Percentiles rank a stretch among this genome's conserved stretches.
Evolutionary conservation across 2,797 vertebrate species (phyloP).

Genomic region (Benthosema pterotum): DNA sequence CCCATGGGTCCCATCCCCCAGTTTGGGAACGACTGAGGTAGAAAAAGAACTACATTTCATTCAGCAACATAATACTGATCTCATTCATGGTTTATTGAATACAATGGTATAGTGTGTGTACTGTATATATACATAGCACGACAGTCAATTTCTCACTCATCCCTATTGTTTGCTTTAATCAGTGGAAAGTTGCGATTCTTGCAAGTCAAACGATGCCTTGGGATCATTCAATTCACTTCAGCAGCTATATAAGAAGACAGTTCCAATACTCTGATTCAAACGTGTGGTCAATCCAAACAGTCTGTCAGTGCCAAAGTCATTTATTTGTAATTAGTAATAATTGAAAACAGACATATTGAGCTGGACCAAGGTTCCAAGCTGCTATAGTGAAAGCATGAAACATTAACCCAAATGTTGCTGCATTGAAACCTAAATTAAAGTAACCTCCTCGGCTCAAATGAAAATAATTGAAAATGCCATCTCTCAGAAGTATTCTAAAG

Average conservation of each 20-base stretch:
- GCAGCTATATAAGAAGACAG: conserved; percentile 38
- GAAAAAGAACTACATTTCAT: background rate
- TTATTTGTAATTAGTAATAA: conserved; percentile 40
- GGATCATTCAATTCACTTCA: conserved; percentile 41
- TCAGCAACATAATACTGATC: background rate
- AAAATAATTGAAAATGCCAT: too few relatives aligned
- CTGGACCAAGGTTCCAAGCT: conserved; percentile 28
- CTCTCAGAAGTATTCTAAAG: background rate
- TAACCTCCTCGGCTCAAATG: too few relatives aligned
- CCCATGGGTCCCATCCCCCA: too few relatives aligned
- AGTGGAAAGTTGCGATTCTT: conserved; percentile 33
- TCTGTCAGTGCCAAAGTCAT: conserved; percentile 45
- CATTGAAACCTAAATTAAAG: too few relatives aligned
- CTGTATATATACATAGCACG: conserved; percentile 1
- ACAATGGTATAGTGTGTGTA: background rate
- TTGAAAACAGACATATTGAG: conserved; percentile 30
- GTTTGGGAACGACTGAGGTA: too few relatives aligned
- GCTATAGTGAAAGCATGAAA: conserved; percentile 13
- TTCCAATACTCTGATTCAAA: conserved; percentile 11
- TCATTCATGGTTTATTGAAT: conserved; percentile 23
- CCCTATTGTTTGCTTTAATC: conserved; percentile 55
- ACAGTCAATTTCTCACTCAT: conserved; percentile 35
- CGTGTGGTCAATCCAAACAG: conserved; percentile 20
- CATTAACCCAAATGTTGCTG: conserved; percentile 2
- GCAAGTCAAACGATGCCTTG: conserved; percentile 41